Conservation (phyloP, 2,113 vertebrate species). For the Sylvia atricapilla region DNA sequence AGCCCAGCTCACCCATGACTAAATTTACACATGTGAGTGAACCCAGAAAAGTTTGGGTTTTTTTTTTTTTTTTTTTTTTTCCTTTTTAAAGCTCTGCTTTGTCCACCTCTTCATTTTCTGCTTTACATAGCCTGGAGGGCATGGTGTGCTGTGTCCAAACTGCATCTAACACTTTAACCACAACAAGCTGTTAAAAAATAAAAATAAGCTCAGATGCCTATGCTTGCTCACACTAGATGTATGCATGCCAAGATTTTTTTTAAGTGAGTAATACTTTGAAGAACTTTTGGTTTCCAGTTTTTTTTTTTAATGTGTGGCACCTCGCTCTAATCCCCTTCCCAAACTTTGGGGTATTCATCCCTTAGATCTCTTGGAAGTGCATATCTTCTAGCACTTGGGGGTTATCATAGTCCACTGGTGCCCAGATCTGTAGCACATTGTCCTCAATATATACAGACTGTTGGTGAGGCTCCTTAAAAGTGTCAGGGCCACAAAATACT, state of each 20-base stretch:
- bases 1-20: accelerated
- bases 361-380: not conserved
- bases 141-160: not conserved
- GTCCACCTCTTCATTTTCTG: not conserved
- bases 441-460: accelerated
- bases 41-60: not conserved
- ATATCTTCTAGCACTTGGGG: not conserved
- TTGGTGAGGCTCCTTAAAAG: not conserved
- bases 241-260: not conserved
- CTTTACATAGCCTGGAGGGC: not conserved
- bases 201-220: not conserved
- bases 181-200: not conserved
- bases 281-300: not conserved
- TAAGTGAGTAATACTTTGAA: not conserved
- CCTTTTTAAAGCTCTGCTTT: not conserved
- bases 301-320: not conserved
- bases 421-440: not conserved
- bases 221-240: not conserved
- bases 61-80: not conserved
- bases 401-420: not conserved
- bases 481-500: not conserved
- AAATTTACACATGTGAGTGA: not conserved
- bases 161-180: not conserved
- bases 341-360: not conserved
- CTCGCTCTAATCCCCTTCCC: not conserved